Base-by-base conservation (phyloP, 2,113 vertebrate genomes). In the Seriola dumerili region DNA sequence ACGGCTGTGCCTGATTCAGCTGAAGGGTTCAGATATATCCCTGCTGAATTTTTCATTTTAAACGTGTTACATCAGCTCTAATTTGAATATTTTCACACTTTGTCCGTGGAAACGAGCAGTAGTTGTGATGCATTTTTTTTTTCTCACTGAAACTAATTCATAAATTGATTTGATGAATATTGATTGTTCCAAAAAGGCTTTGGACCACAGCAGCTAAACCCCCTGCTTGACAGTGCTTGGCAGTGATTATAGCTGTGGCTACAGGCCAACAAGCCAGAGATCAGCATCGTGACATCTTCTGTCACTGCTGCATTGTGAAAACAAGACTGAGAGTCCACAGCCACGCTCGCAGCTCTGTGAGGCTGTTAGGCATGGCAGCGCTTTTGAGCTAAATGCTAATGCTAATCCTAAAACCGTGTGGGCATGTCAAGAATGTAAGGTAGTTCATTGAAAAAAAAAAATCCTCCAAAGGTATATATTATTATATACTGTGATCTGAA, bases 151-250 rank as follows among this genome's bases (percentile, higher is more conserved):
- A 59, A n/a, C 59, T 44, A 69, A 81, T 76, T 80, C 14, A 34
- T 72, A 71, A 69, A 23, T 64, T 61, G 54, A 73, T 85, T 72
- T 76, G 42, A 75, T 79, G 68, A 84, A 80, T 84, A 65, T 52
- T 48, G 55, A 87, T 89, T 73, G 77, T 79, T 79, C 62, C 58
- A 74, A 44, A 86, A 62, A 50, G 46, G 81, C 69, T 50, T 21
- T 64, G 48, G 63, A 78, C 25, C 62, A 73, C 66, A 40, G 10
- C 76, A 72, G 36, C 58, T 25, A 36, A 72, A 57, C 52, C 65
- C 25, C 32, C 76, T 48, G 29, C 62, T 52, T 54, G 46, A 65
- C 32, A 58, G 32, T 73, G 44, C 52, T 52, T 70, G 69, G 63
- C 59, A 75, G 74, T 3, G 69, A 42, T 68, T 75, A 29, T 21